These are phyloP conservation scores for Tauraco erythrolophus DNA, from an alignment of 2,113 vertebrate genomes.

Conservation along the genomic window DNA sequence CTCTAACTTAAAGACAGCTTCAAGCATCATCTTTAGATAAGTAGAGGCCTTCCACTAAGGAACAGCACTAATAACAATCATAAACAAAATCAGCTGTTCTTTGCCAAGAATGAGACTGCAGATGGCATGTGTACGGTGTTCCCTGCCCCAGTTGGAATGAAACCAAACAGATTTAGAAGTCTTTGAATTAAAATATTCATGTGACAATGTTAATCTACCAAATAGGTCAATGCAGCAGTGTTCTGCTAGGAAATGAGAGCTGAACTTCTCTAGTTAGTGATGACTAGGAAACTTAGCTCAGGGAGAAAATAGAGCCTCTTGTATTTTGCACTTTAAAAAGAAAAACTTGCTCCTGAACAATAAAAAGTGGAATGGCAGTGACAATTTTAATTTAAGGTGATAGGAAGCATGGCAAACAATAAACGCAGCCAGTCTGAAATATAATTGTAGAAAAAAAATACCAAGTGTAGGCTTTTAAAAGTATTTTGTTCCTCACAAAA, in stretches of 20 bases:
- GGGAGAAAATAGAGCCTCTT: not conserved
- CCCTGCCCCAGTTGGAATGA: slow-evolving; percentile 10
- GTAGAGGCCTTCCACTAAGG: not conserved
- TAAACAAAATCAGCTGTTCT: not conserved
- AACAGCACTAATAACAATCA: not conserved
- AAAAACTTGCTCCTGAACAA: not conserved
- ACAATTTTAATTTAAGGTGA: not conserved
- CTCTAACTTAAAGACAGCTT: not conserved
- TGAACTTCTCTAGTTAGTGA: not conserved
- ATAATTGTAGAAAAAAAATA: not conserved
- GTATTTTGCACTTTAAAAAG: not conserved
- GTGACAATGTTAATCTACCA: slow-evolving; percentile 41
- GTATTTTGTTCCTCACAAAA: not conserved
- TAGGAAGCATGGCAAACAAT: not conserved
- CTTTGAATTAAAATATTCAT: slow-evolving; percentile 30
- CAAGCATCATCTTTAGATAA: not conserved
- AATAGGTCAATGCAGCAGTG: not conserved
- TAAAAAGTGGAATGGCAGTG: not conserved
- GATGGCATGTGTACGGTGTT: not conserved
- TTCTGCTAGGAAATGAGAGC: not conserved
- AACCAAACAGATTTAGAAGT: not conserved
- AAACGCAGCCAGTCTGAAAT: not conserved
- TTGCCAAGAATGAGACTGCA: not conserved
- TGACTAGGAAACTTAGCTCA: not conserved
- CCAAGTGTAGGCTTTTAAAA: not conserved